Percentiles rank a stretch among this genome's conserved stretches.
Evolutionary conservation across 2,113 vertebrate species (phyloP).

Genomic region (Indri indri): DNA sequence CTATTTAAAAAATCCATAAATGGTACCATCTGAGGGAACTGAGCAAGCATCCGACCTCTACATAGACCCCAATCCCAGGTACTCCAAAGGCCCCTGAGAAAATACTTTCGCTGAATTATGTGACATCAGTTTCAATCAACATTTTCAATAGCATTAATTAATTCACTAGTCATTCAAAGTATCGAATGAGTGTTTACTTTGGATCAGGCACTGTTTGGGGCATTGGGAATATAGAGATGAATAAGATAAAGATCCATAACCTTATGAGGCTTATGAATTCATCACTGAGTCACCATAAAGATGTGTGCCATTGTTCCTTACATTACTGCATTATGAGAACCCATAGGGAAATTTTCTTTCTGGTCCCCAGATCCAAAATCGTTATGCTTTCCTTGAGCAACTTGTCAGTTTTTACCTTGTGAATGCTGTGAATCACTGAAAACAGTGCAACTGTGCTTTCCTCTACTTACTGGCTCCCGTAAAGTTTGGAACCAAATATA

Average conservation of each 20-base stretch:
- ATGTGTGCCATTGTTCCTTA: background rate
- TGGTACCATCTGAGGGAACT: background rate
- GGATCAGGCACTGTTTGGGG: background rate
- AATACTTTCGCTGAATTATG: background rate
- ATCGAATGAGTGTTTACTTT: conserved; percentile 3
- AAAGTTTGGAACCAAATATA: conserved; percentile 2
- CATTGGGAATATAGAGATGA: background rate
- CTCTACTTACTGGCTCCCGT: background rate
- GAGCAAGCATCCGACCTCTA: background rate
- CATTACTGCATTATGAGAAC: background rate
- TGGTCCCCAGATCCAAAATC: background rate
- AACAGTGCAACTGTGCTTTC: background rate
- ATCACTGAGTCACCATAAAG: background rate
- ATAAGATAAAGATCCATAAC: conserved; percentile 20
- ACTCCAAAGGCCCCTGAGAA: background rate
- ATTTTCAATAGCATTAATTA: background rate
- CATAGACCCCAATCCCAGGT: background rate
- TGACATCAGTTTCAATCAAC: background rate
- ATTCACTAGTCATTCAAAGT: background rate
- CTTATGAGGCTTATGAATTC: background rate
- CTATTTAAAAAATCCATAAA: background rate
- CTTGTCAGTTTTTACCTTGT: background rate
- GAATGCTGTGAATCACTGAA: conserved; percentile 2
- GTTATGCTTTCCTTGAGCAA: background rate
- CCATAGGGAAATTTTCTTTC: background rate